These are phyloP conservation scores for Andricus quercusramuli DNA, from an alignment of 2,888 invertebrate species.

Conservation along the genomic window DNA sequence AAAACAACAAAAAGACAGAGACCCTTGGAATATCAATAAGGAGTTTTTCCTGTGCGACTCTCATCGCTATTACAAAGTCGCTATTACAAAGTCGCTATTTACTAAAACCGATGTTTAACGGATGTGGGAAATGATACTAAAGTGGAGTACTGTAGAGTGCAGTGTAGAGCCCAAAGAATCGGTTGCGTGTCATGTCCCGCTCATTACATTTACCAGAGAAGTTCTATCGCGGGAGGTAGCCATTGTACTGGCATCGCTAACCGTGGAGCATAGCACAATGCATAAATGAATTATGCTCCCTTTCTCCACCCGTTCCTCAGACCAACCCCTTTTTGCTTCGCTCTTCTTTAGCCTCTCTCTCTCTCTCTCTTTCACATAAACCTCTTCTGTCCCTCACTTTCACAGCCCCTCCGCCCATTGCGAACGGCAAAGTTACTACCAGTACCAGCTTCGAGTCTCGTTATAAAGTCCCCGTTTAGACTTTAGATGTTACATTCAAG, in stretches of 20 bases:
- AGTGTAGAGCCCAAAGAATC: background rate
- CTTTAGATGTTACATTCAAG: background rate
- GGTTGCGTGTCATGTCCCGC: constrained; percentile 2
- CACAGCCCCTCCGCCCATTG: constrained; percentile 12
- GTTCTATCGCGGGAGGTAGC: constrained; percentile 33
- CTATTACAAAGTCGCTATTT: background rate
- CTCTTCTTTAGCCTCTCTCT: background rate
- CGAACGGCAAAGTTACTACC: constrained; percentile 24
- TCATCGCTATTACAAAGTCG: background rate
- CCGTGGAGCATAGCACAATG: constrained; percentile 20
- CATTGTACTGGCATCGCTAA: constrained; percentile 30
- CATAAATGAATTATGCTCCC: constrained; percentile 27
- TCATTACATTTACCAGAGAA: constrained; percentile 3
- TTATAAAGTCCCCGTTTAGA: constrained; percentile 3
- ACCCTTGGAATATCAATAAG: background rate
- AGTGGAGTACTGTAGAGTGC: background rate
- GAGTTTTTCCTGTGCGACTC: background rate
- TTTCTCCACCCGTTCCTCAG: constrained; percentile 22
- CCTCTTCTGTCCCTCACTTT: background rate
- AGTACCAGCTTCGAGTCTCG: constrained; percentile 7
- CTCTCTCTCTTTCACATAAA: background rate
- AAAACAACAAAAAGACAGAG: background rate
- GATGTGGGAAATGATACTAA: background rate
- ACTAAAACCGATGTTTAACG: background rate
- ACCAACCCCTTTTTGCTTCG: constrained; percentile 31